Evolutionary conservation across 2,888 invertebrate species (phyloP), one percentile per base, ranked within the genome.

Genomic region (Fragum fragum): DNA sequence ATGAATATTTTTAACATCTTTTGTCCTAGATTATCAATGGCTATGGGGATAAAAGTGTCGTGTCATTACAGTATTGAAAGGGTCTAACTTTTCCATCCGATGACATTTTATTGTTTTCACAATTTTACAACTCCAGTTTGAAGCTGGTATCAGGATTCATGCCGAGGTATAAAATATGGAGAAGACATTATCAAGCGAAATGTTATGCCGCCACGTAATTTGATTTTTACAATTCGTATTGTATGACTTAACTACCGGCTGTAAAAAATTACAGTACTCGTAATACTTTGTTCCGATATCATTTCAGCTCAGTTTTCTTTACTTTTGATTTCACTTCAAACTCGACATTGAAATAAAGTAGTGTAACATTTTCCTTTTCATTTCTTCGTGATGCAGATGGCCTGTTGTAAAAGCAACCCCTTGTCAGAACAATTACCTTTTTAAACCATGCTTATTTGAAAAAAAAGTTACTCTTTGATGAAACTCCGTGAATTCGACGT

Each of bases 111-210:
- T 42, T 42, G 23, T 66, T 14, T 18, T 6, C 28, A n/a, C 5
- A 23, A 21, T 66, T 66, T 66, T 42, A 66, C 23, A 42, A 66
- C 66, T 66, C 23, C 21, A 26, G 42, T 66, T 66, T 42, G 66
- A 66, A 42, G 39, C 9, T 9, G 28, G 42, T 66, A 66, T 66
- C 66, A 21, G 47, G n/a, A 39, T 23, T 66, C 66, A 42, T n/a
- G 42, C n/a, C 14, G 6, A 32, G 42, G 29, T 36, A 21, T 23
- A 3, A 42, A 66, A 42, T 66, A 36, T 73, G 63, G 42, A 6
- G 73, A 66, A 76, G 71, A 73, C 59, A 59, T 70, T 39, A 68
- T 76, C 53, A 80, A 76, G 72, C 72, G 76, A 76, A 81, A 81
- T 61, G 36, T 57, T 72, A 76, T 52, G 59, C 80, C 47, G 3